These are phyloP conservation scores for Chymomyza procnemis DNA, from an alignment of 2,888 invertebrate genomes.

Conservation along the genomic window DNA sequence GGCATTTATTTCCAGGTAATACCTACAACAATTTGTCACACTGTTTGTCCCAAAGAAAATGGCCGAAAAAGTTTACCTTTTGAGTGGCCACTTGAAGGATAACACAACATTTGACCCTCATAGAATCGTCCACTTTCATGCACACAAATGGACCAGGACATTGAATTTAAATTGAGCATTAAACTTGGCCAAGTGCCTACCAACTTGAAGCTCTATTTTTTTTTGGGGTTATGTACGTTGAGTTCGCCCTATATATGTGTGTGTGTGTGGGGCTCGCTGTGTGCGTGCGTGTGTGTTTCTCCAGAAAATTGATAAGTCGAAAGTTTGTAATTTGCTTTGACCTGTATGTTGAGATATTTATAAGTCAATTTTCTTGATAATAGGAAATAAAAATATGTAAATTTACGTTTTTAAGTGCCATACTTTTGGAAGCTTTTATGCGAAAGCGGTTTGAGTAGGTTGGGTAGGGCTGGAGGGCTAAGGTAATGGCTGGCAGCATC, in stretches of 20 bases:
- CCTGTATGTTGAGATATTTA: slow-evolving; percentile 32
- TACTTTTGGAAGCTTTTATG: not conserved
- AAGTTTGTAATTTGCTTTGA: slow-evolving; percentile 59
- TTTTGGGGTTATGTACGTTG: not conserved
- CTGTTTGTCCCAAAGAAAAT: slow-evolving; percentile 18
- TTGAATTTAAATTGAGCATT: slow-evolving; percentile 69
- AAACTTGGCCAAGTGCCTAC: slow-evolving; percentile 41
- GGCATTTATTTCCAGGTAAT: not conserved
- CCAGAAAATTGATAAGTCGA: slow-evolving; percentile 66
- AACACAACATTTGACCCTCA: slow-evolving; percentile 10
- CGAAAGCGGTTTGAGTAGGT: not conserved
- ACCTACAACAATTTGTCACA: slow-evolving; percentile 67
- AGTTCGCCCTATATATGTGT: slow-evolving; percentile 6
- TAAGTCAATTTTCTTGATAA: slow-evolving; percentile 23
- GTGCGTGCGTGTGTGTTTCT: slow-evolving; percentile 33
- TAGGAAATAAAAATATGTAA: not conserved
- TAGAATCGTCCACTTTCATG: slow-evolving; percentile 3
- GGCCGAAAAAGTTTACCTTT: slow-evolving; percentile 58
- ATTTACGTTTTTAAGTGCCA: not conserved
- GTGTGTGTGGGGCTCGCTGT: slow-evolving; percentile 32
- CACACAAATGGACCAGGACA: slow-evolving; percentile 38
- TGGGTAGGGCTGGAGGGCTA: too few species aligned
- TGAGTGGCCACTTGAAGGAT: slow-evolving; percentile 58
- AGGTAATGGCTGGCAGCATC: too few species aligned
- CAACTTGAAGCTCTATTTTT: not conserved